Conservation (phyloP, 2,797 vertebrate species). For the Cyclura pinguis region DNA sequence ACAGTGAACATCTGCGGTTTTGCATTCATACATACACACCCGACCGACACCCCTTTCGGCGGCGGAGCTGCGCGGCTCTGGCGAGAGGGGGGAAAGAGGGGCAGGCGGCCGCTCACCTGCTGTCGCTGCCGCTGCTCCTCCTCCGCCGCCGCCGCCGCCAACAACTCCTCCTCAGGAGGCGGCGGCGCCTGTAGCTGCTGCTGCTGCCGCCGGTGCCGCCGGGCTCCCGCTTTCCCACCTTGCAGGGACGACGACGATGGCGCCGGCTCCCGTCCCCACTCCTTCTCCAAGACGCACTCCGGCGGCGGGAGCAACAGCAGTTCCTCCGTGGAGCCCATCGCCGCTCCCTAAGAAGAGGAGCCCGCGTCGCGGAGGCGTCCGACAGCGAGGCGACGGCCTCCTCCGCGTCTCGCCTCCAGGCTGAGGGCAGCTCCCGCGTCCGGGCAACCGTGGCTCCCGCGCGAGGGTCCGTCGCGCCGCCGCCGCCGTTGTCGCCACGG, state of each 20-base stretch:
- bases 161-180: not conserved
- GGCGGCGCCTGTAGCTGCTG: too few species aligned
- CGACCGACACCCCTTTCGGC: too few species aligned
- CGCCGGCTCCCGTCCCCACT: not conserved
- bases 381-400: too few species aligned
- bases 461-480: too few species aligned
- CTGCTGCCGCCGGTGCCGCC: not conserved
- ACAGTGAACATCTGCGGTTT: too few species aligned
- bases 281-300: not conserved
- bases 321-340: slow-evolving; percentile 35
- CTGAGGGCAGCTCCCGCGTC: too few species aligned
- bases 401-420: too few species aligned
- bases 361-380: not conserved
- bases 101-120: slow-evolving; percentile 9
- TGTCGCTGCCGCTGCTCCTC: not conserved
- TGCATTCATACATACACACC: too few species aligned
- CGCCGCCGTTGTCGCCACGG: too few species aligned
- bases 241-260: not conserved
- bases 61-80: too few species aligned
- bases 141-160: not conserved
- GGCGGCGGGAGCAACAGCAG: not conserved
- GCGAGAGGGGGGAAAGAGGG: not conserved
- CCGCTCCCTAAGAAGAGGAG: not conserved
- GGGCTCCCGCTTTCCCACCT: not conserved
- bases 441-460: not conserved